phyloP scores from a whole-genome alignment of 2,797 vertebrate species.

The Choloepus didactylus region DNA sequence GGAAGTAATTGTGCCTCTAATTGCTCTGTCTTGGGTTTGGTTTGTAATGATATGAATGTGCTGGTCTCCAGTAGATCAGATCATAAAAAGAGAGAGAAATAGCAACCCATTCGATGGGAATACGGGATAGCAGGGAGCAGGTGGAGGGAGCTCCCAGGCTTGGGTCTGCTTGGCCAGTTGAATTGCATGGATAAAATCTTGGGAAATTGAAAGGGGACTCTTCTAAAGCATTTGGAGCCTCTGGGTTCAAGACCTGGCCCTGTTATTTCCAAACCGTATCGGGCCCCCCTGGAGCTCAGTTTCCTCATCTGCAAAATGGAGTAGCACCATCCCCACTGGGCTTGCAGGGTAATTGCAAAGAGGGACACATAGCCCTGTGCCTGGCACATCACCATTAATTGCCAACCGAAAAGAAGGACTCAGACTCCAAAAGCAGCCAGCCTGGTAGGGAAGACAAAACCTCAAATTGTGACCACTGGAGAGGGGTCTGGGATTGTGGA shows the following conservation, averaged over 20 bases:
- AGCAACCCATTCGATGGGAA: not conserved
- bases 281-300: not conserved
- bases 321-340: not conserved
- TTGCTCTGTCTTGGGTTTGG: fast-evolving
- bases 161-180: not conserved
- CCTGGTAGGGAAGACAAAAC: not conserved
- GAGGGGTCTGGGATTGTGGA: fast-evolving
- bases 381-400: fast-evolving
- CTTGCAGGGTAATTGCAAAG: not conserved
- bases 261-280: not conserved
- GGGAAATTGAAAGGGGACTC: not conserved
- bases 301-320: not conserved
- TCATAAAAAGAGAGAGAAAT: not conserved
- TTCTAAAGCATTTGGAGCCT: not conserved
- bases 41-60: fast-evolving
- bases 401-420: not conserved
- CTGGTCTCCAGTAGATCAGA: fast-evolving
- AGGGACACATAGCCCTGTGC: not conserved
- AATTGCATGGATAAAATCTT: not conserved
- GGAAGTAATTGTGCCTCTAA: not conserved
- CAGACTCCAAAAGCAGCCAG: not conserved
- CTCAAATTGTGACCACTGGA: not conserved
- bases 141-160: fast-evolving
- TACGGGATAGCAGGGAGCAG: not conserved
- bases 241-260: not conserved